Conservation (phyloP, 2,797 vertebrate genomes). For the Thalassophryne amazonica region DNA sequence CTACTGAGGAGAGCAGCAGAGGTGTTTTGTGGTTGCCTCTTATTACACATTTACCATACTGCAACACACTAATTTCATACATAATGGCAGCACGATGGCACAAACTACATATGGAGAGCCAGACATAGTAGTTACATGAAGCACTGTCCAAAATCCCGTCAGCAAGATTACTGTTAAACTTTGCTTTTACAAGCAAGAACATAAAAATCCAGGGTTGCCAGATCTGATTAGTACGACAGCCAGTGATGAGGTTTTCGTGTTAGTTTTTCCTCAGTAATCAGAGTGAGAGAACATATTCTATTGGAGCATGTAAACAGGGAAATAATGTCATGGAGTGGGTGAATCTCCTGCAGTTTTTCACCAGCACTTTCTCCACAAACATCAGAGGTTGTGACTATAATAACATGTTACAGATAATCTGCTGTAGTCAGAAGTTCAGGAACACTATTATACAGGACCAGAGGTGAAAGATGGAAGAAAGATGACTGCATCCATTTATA, state of each 20-base stretch:
- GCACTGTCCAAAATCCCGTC: no score
- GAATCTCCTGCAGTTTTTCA: no score
- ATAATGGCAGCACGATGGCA: slow-evolving; percentile 7
- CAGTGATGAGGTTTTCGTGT: slow-evolving; percentile 20
- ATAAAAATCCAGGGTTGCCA: slow-evolving; percentile 35
- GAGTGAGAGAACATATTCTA: slow-evolving; percentile 19
- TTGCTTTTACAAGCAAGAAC: slow-evolving; percentile 10
- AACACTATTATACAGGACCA: neutral
- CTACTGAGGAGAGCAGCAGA: neutral
- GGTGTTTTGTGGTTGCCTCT: neutral
- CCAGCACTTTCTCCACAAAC: no score
- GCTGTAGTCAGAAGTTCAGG: slow-evolving; percentile 13
- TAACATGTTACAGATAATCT: slow-evolving; percentile 4
- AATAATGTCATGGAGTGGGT: slow-evolving; percentile 15
- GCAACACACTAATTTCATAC: neutral
- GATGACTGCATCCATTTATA: slow-evolving; percentile 46
- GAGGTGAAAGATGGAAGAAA: slow-evolving; percentile 34
- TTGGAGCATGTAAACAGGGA: slow-evolving; percentile 36
- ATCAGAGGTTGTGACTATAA: slow-evolving; percentile 1
- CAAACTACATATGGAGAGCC: slow-evolving; percentile 13
- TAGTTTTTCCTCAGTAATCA: slow-evolving; percentile 17
- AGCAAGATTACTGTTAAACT: slow-evolving; percentile 11
- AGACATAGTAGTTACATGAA: no score
- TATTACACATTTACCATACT: neutral
- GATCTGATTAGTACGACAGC: slow-evolving; percentile 45